Evolutionary conservation across 2,797 vertebrate species (phyloP), one percentile per base, ranked within the genome.

Genomic region (Gobio occitaniae): DNA sequence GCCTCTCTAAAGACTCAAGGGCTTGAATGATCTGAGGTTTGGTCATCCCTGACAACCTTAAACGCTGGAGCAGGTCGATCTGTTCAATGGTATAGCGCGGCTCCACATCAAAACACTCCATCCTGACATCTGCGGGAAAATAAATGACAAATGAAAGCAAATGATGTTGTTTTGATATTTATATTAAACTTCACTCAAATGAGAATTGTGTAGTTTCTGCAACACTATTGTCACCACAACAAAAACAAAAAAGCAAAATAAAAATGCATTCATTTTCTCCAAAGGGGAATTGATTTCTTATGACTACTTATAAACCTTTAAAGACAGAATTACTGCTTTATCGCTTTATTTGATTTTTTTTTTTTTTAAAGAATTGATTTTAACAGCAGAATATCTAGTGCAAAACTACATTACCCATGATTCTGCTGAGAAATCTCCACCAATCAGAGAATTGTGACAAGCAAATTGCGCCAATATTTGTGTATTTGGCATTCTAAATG

Each of bases 61-160:
- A 93, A 41, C 95, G 95, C 91, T 96, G 96, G 81, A 96, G 93
- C 86, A 96, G 94, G 93, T 96, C 96, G 15, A 96, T 96, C 91
- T 96, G 96, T 77, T 96, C 96, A 3, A 96, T 96, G 87, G 96
- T 96, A 92, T 96, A 96, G 71, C 96, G 95, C 0, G 96, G 96
- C 93, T 96, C 95, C 87, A 92, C 93, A 82, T 94, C 94, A 19
- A 94, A 94, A 90, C 93, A 94, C 91, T 95, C 95, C 95, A 95
- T 95, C 69, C 93, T 95, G 88, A 90, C 92, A 93, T 95, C 96
- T 96, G 90, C 1, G 2, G 9, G 41, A 71, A 9, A 78, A 70
- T 17, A 78, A 4, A 48, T 8, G 19, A 13, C n/a, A 41, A 25
- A 15, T 13, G 15, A 6, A 38, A 38, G 17, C 10, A 3, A 63